Evolutionary conservation across 2,113 vertebrate species (phyloP), one percentile per base, ranked within the genome.

Genomic region (Ailuropoda melanoleuca): DNA sequence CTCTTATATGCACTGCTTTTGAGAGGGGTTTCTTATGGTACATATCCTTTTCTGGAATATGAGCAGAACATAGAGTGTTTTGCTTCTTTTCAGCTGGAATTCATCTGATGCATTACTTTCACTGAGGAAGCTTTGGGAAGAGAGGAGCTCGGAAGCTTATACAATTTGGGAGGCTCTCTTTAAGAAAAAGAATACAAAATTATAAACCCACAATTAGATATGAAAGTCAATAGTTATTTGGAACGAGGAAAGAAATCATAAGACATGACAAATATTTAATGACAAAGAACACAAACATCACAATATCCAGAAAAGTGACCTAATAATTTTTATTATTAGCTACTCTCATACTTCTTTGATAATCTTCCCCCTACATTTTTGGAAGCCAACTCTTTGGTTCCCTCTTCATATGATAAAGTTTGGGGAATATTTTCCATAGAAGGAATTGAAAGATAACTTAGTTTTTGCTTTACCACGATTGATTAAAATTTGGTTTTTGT

Each of bases 401-500:
- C 9, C 13, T 60, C 19, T 72, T 96, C 31, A 50, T 50, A 14
- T 72, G 60, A 46, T 58, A 31, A 87, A 75, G 13, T 46, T 77
- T 94, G 78, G 88, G 18, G 55, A 91, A 50, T 93, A 66, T 55
- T 84, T 80, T 62, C 68, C 43, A 58, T 24, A 83, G 39, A 94
- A 9, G 60, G 60, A 68, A 50, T 9, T 75, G 77, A 85, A 93
- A 88, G 48, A 64, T 92, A 60, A 88, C n/a, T 72, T 72, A 46
- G 37, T 72, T 24, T 94, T 93, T 78, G 24, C 2, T 81, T 21
- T 48, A 68, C 23, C 6, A 39, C 19, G 55, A 60, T 29, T 43
- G 37, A 92, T 70, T 87, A 78, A 62, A 87, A 83, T 83, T 80
- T 97, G 34, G 4, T 60, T 80, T 93, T 95, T 58, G 60, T 24